Evolutionary conservation across 2,797 vertebrate genomes (phyloP).

Genomic region (Lacerta viridis): DNA sequence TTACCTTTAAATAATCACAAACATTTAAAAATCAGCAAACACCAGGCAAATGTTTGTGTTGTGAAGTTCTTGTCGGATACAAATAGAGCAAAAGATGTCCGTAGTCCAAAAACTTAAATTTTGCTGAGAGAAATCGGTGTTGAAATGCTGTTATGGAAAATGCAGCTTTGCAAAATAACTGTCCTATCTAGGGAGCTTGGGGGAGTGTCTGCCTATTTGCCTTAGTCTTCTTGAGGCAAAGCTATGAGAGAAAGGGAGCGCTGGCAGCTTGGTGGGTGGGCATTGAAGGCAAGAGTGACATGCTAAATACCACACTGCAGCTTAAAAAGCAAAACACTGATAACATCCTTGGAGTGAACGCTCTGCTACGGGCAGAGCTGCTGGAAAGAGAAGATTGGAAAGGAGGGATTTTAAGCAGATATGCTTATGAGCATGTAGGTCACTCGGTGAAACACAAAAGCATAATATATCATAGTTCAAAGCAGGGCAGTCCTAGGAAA

Average conservation of each 20-base stretch:
- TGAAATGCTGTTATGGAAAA: conserved; percentile 10
- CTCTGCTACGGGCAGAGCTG: not conserved
- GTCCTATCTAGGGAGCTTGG: not conserved
- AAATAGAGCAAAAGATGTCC: not conserved
- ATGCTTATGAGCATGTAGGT: not conserved
- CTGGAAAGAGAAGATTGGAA: not conserved
- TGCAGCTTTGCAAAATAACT: conserved; percentile 1
- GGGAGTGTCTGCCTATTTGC: conserved; percentile 42
- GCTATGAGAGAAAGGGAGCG: conserved; percentile 34
- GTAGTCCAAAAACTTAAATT: not conserved
- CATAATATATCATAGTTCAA: not conserved
- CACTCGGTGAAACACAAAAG: not conserved
- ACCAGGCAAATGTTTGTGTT: not conserved
- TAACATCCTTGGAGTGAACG: not conserved
- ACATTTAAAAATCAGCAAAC: no score
- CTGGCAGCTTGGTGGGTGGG: conserved; percentile 59
- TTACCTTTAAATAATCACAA: not conserved
- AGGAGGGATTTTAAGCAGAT: not conserved
- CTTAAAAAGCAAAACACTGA: conserved; percentile 38
- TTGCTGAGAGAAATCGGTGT: conserved; percentile 11
- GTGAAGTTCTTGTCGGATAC: not conserved
- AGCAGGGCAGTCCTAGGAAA: not conserved
- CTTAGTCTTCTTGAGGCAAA: conserved; percentile 25
- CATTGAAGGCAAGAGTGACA: conserved; percentile 42
- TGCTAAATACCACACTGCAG: conserved; percentile 9